Evolutionary conservation across 2,113 vertebrate species (phyloP), one percentile per base, ranked within the genome.

Genomic region (Osmerus eperlanus): DNA sequence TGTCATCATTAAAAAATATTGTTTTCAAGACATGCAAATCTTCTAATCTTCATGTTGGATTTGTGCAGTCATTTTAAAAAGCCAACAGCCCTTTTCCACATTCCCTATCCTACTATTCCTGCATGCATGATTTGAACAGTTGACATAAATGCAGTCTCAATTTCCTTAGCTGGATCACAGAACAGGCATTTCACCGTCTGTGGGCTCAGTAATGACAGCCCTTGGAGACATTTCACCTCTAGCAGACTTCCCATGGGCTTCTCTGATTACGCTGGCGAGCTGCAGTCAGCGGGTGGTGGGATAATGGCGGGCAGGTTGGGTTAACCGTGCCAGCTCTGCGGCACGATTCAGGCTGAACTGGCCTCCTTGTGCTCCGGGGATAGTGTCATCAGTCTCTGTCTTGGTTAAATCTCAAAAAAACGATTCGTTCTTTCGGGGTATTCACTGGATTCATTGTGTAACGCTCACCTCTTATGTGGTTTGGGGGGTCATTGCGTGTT

Each of bases 211-310:
- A 76, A 68, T 62, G 66, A 54, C 63, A 65, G 55, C 28, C 58
- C 66, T 67, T 41, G 6, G 71, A 80, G 76, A 68, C 71, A 47
- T 61, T 67, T 68, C 15, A 55, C 76, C 74, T 76, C 65, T 65
- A 76, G 53, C 64, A 59, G 28, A 74, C 65, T 64, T 64, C 73
- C 51, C 61, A n/a, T 70, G 73, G 60, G 56, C 51, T 56, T 41
- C 64, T 65, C 54, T 47, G 59, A 79, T 71, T 65, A 68, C 53
- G 12, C 16, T 53, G 52, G 66, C 58, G 66, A 6, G 51, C 47
- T 32, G 73, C 59, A 76, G 65, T 55, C 47, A 65, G 65, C 69
- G 58, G 59, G 36, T 28, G 58, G 19, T 36, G 28, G 16, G 14
- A 7, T 36, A 4, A 18, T 13, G 3, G n/a, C 15, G 8, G 32